These are phyloP conservation scores for Strigops habroptila DNA, from an alignment of 2,113 vertebrate species.

Conservation along the genomic window DNA sequence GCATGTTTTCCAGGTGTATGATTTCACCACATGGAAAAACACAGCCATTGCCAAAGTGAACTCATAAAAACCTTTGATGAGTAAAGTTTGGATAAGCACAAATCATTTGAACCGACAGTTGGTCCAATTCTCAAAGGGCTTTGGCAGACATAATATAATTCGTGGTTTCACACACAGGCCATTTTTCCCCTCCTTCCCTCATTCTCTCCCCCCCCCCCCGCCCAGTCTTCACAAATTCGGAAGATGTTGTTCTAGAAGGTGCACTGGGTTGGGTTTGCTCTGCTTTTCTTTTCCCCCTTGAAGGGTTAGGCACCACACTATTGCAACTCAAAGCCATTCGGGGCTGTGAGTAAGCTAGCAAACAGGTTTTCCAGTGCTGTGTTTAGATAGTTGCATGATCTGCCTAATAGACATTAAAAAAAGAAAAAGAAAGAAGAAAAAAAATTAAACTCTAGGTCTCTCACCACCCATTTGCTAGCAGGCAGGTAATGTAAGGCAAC, in stretches of 20 bases:
- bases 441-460: slow-evolving; percentile 46
- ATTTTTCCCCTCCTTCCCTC: slow-evolving; percentile 7
- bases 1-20: slow-evolving; percentile 68
- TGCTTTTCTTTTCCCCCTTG: slow-evolving; percentile 7
- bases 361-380: slow-evolving; percentile 61
- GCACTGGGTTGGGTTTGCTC: slow-evolving; percentile 20
- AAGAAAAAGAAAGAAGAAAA: not conserved
- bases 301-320: slow-evolving; percentile 32
- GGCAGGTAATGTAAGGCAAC: slow-evolving; percentile 68
- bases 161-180: slow-evolving; percentile 64
- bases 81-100: slow-evolving; percentile 71
- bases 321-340: slow-evolving; percentile 43
- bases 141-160: slow-evolving; percentile 67
- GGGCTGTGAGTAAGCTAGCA: slow-evolving; percentile 37
- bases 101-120: slow-evolving; percentile 62
- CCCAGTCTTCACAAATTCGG: slow-evolving; percentile 1
- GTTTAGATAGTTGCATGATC: slow-evolving; percentile 60
- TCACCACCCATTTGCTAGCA: slow-evolving; percentile 65
- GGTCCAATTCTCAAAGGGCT: slow-evolving; percentile 57
- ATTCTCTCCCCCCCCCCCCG: not conserved
- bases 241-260: slow-evolving; percentile 66
- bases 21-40: slow-evolving; percentile 70
- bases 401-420: slow-evolving; percentile 25
- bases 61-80: slow-evolving; percentile 70
- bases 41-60: slow-evolving; percentile 58